Base-by-base conservation (phyloP, 2,888 invertebrate species). In the Eristalis tenax region DNA sequence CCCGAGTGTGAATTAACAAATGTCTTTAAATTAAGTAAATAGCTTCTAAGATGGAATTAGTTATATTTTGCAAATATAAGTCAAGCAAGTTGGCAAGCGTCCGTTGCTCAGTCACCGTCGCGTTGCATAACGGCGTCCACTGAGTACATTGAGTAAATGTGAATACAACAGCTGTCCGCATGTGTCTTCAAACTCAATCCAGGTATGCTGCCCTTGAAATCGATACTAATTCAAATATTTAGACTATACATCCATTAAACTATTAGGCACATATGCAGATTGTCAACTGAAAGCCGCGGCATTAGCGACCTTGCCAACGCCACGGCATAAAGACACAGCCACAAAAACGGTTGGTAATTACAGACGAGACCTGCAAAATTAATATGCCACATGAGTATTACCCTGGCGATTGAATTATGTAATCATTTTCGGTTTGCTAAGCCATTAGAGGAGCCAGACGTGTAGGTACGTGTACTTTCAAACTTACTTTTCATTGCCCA, bases 401-500 rank as follows among this genome's bases (percentile, higher is more conserved):
- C 64, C 71, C 76, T 82, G 65, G 70, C 50, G 59, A 65, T 32
- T 78, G 35, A 26, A 56, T 86, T 78, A 71, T 68, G 78, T 50
- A 86, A 83, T 35, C 63, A 35, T 78, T 66, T 74, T 79, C 32
- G 43, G 74, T 35, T 40, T 63, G 35, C n/a, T 43, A 63, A 66
- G 38, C 43, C 65, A 63, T 68, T 35, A 71, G 40, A 77, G 50
- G 76, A 50, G 18, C 18, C 18, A n/a, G 18, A 50, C 50, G 50
- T 5, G 50, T 50, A 1, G 18, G 13, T 38, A 18, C 18, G 50
- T 50, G n/a, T 43, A 43, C 57, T 22, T 59, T 59, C 5, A 15
- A 26, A 92, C 92, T 92, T 89, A 92, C 92, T 92, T 90, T 90
- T 91, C 84, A 93, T 88, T 59, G 92, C 93, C 92, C 92, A 92